These are phyloP conservation scores for Magallana gigas DNA, from an alignment of 1,140 invertebrate species.

Conservation along the genomic window DNA sequence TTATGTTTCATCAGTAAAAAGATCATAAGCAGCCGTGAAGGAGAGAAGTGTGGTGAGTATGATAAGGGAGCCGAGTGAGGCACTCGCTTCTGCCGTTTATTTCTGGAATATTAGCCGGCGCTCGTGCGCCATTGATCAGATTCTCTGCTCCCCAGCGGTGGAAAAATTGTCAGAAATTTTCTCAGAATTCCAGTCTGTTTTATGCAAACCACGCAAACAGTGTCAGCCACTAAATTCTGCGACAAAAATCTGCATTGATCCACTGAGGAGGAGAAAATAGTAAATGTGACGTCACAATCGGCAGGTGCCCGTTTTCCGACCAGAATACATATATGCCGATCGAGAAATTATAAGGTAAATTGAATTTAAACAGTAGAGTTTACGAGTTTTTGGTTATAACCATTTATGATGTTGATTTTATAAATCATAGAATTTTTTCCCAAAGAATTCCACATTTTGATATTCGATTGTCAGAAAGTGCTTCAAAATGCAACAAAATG, in stretches of 20 bases:
- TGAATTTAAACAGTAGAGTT: no score
- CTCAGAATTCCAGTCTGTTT: conserved; percentile 14
- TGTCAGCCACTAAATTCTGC: not conserved
- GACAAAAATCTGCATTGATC: not conserved
- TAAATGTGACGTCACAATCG: not conserved
- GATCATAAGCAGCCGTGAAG: not conserved
- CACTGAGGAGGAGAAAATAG: not conserved
- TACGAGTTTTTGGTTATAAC: no score
- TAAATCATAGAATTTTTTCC: no score
- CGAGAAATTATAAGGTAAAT: no score
- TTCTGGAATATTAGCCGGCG: not conserved
- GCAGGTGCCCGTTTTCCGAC: not conserved
- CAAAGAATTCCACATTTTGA: no score
- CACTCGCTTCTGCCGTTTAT: not conserved
- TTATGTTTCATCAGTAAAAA: not conserved
- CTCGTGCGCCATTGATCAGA: not conserved
- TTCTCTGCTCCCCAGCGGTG: conserved; percentile 1
- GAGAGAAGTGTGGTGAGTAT: not conserved
- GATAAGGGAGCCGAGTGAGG: not conserved
- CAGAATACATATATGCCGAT: not conserved
- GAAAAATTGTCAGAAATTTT: conserved; percentile 12
- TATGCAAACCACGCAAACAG: not conserved
- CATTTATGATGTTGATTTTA: no score
- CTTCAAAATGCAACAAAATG: no score
- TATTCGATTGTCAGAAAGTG: no score